Percentiles rank a stretch among this genome's conserved stretches.
phyloP scores from a whole-genome alignment of 2,113 vertebrate genomes.

The Nibea coibor region DNA sequence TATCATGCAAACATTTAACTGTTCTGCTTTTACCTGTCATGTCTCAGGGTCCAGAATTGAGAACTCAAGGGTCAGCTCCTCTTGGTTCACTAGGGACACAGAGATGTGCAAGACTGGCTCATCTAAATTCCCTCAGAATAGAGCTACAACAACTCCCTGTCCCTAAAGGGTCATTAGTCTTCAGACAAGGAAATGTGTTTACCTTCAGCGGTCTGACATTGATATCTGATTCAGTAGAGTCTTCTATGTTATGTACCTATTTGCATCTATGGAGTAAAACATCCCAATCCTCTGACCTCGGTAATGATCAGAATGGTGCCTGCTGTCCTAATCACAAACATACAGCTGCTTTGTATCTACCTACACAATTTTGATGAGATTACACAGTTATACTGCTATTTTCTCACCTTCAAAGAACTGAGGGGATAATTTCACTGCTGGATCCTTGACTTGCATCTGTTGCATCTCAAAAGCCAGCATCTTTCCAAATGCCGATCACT shows the following conservation, averaged over 20 bases:
- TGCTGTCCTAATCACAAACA: too few relatives aligned
- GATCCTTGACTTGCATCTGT: not conserved
- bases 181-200: too few relatives aligned
- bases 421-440: not conserved
- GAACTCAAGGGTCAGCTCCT: not conserved
- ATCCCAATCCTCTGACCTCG: too few relatives aligned
- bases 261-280: too few relatives aligned
- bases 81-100: not conserved
- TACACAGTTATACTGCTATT: not conserved
- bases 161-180: too few relatives aligned
- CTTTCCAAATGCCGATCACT: not conserved
- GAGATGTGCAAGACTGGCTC: not conserved
- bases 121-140: too few relatives aligned
- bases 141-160: too few relatives aligned
- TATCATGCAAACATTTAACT: not conserved
- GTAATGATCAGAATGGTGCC: too few relatives aligned
- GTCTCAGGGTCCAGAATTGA: constrained; percentile 8
- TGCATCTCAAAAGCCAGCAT: not conserved
- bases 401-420: not conserved
- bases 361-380: not conserved
- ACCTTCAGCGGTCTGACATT: too few relatives aligned
- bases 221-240: too few relatives aligned
- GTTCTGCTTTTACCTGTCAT: not conserved
- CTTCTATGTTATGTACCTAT: too few relatives aligned
- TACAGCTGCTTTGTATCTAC: too few relatives aligned